Base-by-base conservation (phyloP, 2,888 invertebrate genomes). In the Metellina segmentata region DNA sequence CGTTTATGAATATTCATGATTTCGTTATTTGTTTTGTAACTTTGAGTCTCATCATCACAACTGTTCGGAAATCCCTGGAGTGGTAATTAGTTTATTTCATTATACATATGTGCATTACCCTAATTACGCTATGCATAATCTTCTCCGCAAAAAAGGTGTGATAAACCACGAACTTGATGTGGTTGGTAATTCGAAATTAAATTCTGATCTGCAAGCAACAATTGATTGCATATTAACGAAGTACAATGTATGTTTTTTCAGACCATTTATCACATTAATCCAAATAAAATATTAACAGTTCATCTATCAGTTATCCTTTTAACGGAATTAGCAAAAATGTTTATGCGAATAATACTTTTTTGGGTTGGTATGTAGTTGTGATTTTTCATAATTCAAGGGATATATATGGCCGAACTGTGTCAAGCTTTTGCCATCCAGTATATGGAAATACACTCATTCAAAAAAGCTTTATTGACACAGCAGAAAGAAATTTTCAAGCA, bases 281-380 rank as follows among this genome's bases (percentile, higher is more conserved):
- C 81, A 91, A 92, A 48, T 92, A 93, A 11, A 91, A 94, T n/a
- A 90, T 94, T 7, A 93, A 93, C 86, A 94, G 94, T 81, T 93
- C 94, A 7, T 93, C 97, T 94, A 98, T 98, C 93, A 97, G 97
- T 95, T 98, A 98, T 82, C 93, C 94, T 71, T 98, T 98, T 95
- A 99, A 99, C 95, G 99, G 99, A 34, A 34, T 34, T 34, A 34
- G 34, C 4, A 34, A 34, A 34, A 34, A 2, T 34, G 34, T 34
- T 34, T 34, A 34, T 34, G 34, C 34, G 34, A 34, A 34, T 34
- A 34, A 34, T 34, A 34, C 34, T 34, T 34, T 34, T 4, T 34
- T 34, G 34, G 34, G 34, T 34, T 34, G 34, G 34, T 34, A 2
- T 34, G 4, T 34, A 34, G 34, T 34, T 34, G 34, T 34, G 1